phyloP scores from a whole-genome alignment of 1,140 invertebrate species.

The Platyscapa corneri region DNA sequence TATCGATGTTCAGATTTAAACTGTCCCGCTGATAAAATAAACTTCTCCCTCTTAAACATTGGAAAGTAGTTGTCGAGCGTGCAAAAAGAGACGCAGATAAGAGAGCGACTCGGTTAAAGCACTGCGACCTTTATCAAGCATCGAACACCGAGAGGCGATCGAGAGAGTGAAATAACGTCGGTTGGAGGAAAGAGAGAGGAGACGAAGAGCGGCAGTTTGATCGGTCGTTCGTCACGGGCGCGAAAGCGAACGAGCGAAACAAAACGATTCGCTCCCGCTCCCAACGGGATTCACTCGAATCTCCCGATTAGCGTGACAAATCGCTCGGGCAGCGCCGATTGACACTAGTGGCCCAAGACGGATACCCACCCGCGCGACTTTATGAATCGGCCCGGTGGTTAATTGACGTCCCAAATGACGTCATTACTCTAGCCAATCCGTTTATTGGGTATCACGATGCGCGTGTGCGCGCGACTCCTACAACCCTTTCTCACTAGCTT shows the following conservation, averaged over 20 bases:
- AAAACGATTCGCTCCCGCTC: not conserved
- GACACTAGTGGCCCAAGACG: conserved; percentile 25
- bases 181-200: conserved; percentile 16
- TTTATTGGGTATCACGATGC: conserved; percentile 22
- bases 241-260: conserved; percentile 38
- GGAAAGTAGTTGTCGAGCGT: not conserved
- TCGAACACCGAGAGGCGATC: not conserved
- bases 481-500: conserved; percentile 25
- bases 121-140: not conserved
- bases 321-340: conserved; percentile 8
- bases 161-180: not conserved
- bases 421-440: conserved; percentile 44
- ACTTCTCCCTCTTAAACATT: not conserved
- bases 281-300: not conserved
- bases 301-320: conserved; percentile 42
- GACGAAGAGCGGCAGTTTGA: too few relatives aligned
- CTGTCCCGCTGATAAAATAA: not conserved
- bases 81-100: conserved; percentile 4
- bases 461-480: not conserved
- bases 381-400: conserved; percentile 40
- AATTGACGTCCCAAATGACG: conserved; percentile 48
- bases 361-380: not conserved
- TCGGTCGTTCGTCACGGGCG: conserved; percentile 20
- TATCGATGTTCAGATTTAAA: not conserved
- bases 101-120: not conserved